Conservation (phyloP, 2,797 vertebrate species). For the Orestias chungarensis region DNA sequence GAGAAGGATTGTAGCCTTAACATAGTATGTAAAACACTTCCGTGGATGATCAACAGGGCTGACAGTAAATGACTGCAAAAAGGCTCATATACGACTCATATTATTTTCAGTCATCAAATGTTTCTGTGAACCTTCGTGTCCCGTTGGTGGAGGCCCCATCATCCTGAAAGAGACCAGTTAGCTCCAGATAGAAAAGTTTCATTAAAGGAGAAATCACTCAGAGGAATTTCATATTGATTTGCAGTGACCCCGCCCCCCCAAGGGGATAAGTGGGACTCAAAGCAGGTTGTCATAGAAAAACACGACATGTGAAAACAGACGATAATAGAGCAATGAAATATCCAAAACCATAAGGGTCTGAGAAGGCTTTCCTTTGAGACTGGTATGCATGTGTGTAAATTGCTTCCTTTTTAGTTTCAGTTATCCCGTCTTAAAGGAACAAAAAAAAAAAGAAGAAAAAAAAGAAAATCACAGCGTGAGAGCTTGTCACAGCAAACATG, state of each 20-base stretch:
- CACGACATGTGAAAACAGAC: neutral
- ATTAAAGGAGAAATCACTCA: constrained; percentile 10
- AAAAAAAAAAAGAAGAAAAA: neutral
- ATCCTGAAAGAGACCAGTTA: constrained; percentile 1
- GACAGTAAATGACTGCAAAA: neutral
- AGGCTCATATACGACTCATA: neutral
- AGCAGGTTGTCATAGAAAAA: constrained; percentile 9
- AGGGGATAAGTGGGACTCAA: constrained; percentile 13
- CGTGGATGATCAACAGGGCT: neutral
- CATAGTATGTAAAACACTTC: neutral
- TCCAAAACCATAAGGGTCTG: neutral
- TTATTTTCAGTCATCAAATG: constrained; percentile 7
- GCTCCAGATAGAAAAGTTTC: constrained; percentile 14
- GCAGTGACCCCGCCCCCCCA: neutral
- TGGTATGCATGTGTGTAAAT: constrained; percentile 8
- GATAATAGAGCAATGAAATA: constrained; percentile 6
- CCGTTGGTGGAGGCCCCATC: neutral
- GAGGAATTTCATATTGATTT: constrained; percentile 18
- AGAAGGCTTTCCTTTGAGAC: constrained; percentile 4
- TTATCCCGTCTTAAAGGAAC: neutral
- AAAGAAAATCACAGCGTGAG: neutral
- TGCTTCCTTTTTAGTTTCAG: constrained; percentile 2
- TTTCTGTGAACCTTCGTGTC: neutral
- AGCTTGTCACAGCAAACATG: neutral
- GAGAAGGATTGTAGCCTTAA: neutral